phyloP scores from a whole-genome alignment of 1,140 invertebrate genomes.

The Drosophila gunungcola region DNA sequence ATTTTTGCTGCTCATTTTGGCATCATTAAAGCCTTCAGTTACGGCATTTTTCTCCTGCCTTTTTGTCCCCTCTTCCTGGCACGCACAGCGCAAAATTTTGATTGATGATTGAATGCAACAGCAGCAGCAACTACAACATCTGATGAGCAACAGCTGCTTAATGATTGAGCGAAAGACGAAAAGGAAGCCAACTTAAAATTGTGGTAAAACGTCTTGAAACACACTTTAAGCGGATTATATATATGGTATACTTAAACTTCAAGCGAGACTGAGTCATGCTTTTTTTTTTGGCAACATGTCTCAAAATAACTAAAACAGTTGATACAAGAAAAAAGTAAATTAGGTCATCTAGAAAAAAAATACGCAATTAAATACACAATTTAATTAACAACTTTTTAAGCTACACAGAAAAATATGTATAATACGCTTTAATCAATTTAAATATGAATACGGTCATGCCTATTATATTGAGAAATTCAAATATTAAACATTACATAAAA shows the following conservation, averaged over 20 bases:
- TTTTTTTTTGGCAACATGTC: neutral
- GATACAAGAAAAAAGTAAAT: neutral
- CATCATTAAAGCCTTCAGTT: conserved; percentile 71
- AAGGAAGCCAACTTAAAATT: conserved; percentile 53
- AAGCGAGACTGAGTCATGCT: conserved; percentile 6
- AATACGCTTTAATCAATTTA: too few species aligned
- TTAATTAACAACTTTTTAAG: neutral
- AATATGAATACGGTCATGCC: too few species aligned
- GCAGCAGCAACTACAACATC: conserved; percentile 38
- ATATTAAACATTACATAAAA: neutral
- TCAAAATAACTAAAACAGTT: neutral
- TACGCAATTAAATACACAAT: neutral
- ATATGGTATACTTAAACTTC: conserved; percentile 1
- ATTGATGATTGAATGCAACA: conserved; percentile 79
- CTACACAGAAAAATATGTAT: neutral
- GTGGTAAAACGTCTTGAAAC: conserved; percentile 20
- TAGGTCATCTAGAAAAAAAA: neutral
- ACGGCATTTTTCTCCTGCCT: conserved; percentile 25
- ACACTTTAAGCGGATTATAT: conserved; percentile 25
- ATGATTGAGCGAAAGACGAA: conserved; percentile 66
- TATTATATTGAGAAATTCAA: too few species aligned
- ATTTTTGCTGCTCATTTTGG: conserved; percentile 67
- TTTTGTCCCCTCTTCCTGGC: conserved; percentile 35
- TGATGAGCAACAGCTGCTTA: conserved; percentile 81
- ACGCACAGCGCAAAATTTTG: conserved; percentile 79